These are phyloP conservation scores for Pelmatolapia mariae DNA, from an alignment of 2,113 vertebrate genomes.

Conservation along the genomic window DNA sequence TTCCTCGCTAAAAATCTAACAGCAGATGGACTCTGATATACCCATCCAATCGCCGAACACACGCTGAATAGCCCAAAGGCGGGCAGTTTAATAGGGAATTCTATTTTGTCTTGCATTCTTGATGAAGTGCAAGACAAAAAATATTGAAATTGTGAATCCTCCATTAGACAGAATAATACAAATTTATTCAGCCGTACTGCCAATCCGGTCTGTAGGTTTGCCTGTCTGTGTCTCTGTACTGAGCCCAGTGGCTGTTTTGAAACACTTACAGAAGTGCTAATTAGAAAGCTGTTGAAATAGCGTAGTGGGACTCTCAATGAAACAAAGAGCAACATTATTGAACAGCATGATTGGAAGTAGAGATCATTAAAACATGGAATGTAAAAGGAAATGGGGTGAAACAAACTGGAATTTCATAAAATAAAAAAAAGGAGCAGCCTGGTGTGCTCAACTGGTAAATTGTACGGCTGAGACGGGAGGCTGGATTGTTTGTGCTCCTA, in stretches of 20 bases:
- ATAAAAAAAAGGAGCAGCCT: background rate
- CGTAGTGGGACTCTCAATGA: background rate
- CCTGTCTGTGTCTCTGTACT: background rate
- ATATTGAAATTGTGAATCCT: background rate
- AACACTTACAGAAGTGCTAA: conserved; percentile 11
- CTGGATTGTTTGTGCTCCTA: background rate
- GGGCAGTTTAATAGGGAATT: background rate
- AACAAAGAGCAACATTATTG: background rate
- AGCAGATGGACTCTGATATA: background rate
- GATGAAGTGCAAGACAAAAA: background rate
- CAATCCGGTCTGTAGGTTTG: background rate
- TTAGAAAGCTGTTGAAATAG: conserved; percentile 21
- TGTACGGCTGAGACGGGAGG: background rate
- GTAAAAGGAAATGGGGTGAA: conserved; percentile 4
- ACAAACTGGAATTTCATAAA: conserved; percentile 7
- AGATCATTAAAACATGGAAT: background rate
- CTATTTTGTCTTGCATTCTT: background rate
- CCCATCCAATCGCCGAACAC: background rate
- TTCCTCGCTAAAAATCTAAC: background rate
- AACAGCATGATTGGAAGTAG: background rate
- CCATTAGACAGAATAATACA: background rate
- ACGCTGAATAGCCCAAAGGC: background rate
- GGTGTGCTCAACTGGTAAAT: conserved; percentile 1
- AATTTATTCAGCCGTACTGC: background rate
- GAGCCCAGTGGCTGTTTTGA: conserved; percentile 5